Conservation (phyloP, 2,113 vertebrate genomes). For the Dendropsophus ebraccatus region DNA sequence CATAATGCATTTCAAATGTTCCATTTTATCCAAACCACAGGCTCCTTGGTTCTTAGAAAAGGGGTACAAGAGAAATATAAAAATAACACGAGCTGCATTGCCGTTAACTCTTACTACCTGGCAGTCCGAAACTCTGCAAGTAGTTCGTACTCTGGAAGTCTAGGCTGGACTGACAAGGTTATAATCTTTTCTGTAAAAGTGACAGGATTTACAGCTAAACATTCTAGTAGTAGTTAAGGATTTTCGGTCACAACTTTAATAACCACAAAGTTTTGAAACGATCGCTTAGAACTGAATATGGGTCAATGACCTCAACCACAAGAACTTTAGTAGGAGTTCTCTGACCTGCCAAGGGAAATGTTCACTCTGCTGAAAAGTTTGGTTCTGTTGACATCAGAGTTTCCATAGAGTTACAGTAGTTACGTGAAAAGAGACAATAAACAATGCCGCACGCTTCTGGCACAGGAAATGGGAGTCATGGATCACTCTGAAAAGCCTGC, state of each 20-base stretch:
- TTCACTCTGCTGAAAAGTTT: slow-evolving; percentile 23
- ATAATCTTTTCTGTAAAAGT: slow-evolving; percentile 17
- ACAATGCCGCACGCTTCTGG: background rate
- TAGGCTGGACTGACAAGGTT: background rate
- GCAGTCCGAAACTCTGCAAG: background rate
- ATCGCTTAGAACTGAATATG: slow-evolving; percentile 16
- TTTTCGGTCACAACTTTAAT: background rate
- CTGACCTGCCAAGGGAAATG: slow-evolving; percentile 33
- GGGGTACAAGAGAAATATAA: slow-evolving; percentile 23
- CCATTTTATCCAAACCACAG: slow-evolving; percentile 53
- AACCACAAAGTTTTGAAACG: background rate
- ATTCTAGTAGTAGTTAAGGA: background rate
- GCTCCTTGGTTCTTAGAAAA: slow-evolving; percentile 44
- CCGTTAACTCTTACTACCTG: slow-evolving; percentile 35
- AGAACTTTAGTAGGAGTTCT: background rate
- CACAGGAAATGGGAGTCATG: too few species aligned
- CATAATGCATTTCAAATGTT: slow-evolving; percentile 31
- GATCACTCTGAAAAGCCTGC: too few species aligned
- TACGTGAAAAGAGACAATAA: background rate
- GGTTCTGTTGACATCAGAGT: slow-evolving; percentile 32
- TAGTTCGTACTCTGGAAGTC: background rate
- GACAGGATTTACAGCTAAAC: slow-evolving; percentile 26
- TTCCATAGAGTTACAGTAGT: slow-evolving; percentile 39
- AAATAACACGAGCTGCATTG: slow-evolving; percentile 2
- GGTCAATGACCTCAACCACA: slow-evolving; percentile 39